phyloP scores from a whole-genome alignment of 1,140 invertebrate species.

The Lasioglossum albipes region DNA sequence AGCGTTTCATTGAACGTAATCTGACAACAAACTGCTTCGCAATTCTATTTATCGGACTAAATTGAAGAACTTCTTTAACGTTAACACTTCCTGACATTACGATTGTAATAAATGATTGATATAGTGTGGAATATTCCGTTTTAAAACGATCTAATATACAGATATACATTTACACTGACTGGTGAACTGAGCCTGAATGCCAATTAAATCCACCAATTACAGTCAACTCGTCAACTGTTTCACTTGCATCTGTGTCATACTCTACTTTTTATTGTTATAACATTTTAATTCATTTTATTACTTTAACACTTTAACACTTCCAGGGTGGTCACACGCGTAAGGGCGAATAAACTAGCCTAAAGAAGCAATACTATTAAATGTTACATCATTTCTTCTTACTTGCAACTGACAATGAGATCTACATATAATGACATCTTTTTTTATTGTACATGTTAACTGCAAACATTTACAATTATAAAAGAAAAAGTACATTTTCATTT shows the following conservation, averaged over 20 bases:
- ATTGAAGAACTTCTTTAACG: background rate
- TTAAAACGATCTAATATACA: background rate
- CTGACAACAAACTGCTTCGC: background rate
- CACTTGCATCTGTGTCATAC: background rate
- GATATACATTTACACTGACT: slow-evolving; percentile 22
- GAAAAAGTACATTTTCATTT: no score
- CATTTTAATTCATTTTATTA: background rate
- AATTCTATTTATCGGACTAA: background rate
- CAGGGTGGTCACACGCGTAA: background rate
- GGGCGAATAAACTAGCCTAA: no score
- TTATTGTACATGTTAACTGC: no score
- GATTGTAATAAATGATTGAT: background rate
- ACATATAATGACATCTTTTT: no score
- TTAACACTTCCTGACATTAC: background rate
- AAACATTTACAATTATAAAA: no score
- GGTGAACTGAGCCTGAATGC: slow-evolving; percentile 12
- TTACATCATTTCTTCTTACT: background rate
- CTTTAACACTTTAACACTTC: background rate
- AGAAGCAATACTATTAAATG: background rate
- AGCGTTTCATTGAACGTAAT: background rate
- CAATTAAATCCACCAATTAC: slow-evolving; percentile 43
- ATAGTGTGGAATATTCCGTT: slow-evolving; percentile 6
- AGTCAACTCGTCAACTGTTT: slow-evolving; percentile 24
- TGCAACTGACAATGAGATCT: background rate
- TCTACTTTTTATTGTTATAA: background rate